Evolutionary conservation across 2,113 vertebrate genomes (phyloP).

Genomic region (Peromyscus californicus): DNA sequence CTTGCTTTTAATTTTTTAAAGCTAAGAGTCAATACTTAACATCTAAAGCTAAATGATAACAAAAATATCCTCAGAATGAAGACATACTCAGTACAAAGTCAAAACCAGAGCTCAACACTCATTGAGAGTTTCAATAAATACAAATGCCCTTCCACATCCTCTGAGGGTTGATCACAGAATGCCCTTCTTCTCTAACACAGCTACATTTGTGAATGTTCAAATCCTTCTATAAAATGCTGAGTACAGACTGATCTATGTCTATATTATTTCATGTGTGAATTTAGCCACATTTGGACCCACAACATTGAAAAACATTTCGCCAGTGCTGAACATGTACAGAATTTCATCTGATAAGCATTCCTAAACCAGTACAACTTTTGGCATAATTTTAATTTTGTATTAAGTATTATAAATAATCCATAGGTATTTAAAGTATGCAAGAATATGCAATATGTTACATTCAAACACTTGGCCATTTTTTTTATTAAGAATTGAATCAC

Average conservation of each 20-base stretch:
- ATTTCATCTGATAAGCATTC: neutral
- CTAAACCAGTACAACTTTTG: neutral
- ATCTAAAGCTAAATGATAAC: neutral
- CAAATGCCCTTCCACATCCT: neutral
- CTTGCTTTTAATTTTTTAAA: neutral
- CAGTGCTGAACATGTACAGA: neutral
- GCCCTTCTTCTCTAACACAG: neutral
- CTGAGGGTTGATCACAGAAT: neutral
- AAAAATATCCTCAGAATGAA: constrained; percentile 1
- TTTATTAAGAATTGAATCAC: neutral
- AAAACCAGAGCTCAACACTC: neutral
- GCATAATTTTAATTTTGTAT: neutral
- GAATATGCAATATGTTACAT: neutral
- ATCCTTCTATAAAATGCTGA: neutral
- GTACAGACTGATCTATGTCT: neutral
- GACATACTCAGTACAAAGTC: neutral
- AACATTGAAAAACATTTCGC: neutral
- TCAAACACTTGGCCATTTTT: neutral
- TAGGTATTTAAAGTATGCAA: neutral
- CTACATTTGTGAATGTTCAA: neutral
- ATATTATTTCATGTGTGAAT: neutral
- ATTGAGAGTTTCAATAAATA: neutral
- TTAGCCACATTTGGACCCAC: neutral
- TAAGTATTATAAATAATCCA: neutral
- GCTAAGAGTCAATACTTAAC: neutral